Evolutionary conservation across 2,888 invertebrate genomes (phyloP), one percentile per base, ranked within the genome.

Genomic region (Stegophylla sp.): DNA sequence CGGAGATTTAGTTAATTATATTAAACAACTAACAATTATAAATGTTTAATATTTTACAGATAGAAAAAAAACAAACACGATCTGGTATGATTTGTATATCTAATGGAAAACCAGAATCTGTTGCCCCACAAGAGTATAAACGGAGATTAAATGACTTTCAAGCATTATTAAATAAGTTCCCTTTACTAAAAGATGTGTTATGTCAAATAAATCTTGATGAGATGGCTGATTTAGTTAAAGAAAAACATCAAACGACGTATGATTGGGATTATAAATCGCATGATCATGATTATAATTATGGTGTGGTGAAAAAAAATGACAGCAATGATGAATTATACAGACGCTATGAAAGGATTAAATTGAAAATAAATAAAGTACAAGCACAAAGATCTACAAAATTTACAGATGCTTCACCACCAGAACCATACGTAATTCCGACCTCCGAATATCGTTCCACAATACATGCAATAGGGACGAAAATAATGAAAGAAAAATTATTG

Each of bases 371-470:
- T 63, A 12, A 10, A 12, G 41, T 41, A n/a, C 10, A 10, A 12
- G 41, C n/a, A n/a, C 10, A 41, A 63, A 63, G 34, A 63, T 63
- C 41, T 41, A 10, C 34, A 63, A 63, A 63, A 41, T 71, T 51
- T 71, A n/a, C 69, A 51, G 69, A 51, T 12, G 26, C 28, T 51
- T 15, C 51, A 17, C 51, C 69, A 3, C 69, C 69, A 0, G 71
- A 72, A 56, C 71, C 71, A 15, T 72, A 72, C 20, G n/a, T 34
- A 41, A 53, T 72, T 15, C 71, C 71, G 5, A 72, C 34, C n/a
- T 72, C 71, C 41, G 71, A 72, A 23, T 72, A 72, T 10, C 71
- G 71, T 34, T 53, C 71, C 3, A 56, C 71, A 9, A 72, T 72
- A 10, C 59, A 73, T 26, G 17, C 43, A 23, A 17, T 73, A 26